These are phyloP conservation scores for Notothenia coriiceps DNA, from an alignment of 2,113 vertebrate species.

Conservation along the genomic window DNA sequence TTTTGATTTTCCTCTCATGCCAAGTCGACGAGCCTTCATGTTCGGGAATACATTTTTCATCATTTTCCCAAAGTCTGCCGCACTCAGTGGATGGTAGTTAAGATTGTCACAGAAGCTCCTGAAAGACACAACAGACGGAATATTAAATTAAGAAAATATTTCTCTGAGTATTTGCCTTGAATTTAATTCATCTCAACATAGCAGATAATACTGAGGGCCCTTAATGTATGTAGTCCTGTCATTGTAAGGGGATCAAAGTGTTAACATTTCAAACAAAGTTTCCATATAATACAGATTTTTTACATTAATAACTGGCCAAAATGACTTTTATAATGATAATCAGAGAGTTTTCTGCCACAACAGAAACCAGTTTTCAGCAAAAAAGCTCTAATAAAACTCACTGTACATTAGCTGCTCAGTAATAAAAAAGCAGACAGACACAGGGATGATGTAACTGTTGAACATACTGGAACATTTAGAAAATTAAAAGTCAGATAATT, in stretches of 20 bases:
- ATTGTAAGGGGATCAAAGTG: too few species aligned
- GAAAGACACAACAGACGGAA: constrained; percentile 33
- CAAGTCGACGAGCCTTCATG: constrained; percentile 99
- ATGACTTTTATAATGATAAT: background rate
- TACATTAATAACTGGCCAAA: background rate
- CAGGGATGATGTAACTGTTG: background rate
- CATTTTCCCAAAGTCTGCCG: constrained; percentile 99
- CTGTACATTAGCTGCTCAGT: background rate
- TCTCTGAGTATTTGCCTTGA: too few species aligned
- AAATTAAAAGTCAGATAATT: background rate
- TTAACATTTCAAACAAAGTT: too few species aligned
- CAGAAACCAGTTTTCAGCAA: too few species aligned
- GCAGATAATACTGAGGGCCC: background rate
- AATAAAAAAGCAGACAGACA: background rate
- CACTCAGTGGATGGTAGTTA: constrained; percentile 96
- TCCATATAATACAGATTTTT: too few species aligned
- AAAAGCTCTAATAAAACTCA: too few species aligned
- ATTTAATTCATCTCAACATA: background rate
- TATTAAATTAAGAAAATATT: background rate
- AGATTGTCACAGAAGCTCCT: constrained; percentile 95
- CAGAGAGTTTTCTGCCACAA: too few species aligned
- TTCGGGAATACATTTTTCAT: constrained; percentile 99
- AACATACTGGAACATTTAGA: background rate
- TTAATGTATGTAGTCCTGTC: background rate
- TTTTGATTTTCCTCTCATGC: constrained; percentile 99